These are phyloP conservation scores for Delichon dasypus DNA, from an alignment of 2,797 vertebrate species.

Conservation along the genomic window DNA sequence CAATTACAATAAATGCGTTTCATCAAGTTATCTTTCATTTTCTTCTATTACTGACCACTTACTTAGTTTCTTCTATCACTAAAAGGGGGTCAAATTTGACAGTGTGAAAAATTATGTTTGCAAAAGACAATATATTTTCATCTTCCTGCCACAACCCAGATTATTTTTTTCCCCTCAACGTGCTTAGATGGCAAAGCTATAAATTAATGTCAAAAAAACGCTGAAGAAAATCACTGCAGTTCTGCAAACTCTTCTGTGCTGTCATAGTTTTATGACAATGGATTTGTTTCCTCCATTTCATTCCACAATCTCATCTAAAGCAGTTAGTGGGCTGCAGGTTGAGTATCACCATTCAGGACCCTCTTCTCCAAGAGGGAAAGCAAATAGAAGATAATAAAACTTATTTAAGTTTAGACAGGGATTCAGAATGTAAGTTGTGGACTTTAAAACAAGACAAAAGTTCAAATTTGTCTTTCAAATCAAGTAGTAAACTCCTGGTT, in stretches of 20 bases:
- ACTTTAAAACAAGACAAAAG: neutral
- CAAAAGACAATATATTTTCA: neutral
- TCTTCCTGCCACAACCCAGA: neutral
- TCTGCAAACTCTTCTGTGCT: neutral
- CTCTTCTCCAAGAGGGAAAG: neutral
- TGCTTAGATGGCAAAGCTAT: neutral
- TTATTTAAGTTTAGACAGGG: neutral
- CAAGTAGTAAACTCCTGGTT: neutral
- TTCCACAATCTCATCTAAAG: neutral
- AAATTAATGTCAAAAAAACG: neutral
- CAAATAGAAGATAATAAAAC: neutral
- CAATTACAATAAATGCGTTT: neutral
- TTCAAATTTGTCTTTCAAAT: constrained; percentile 20
- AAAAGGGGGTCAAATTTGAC: neutral
- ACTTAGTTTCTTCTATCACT: neutral
- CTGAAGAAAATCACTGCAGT: neutral
- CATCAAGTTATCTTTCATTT: neutral
- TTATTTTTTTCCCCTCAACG: neutral
- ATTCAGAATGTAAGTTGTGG: neutral
- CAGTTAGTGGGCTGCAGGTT: neutral
- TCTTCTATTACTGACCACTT: neutral
- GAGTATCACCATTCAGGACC: neutral
- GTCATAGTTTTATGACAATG: neutral
- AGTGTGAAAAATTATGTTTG: neutral
- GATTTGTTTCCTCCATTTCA: neutral